A percentile compares a stretch with the other conserved stretches of the same genome.
Conservation (phyloP, 1,140 invertebrate genomes). For the Drosophila serrata region DNA sequence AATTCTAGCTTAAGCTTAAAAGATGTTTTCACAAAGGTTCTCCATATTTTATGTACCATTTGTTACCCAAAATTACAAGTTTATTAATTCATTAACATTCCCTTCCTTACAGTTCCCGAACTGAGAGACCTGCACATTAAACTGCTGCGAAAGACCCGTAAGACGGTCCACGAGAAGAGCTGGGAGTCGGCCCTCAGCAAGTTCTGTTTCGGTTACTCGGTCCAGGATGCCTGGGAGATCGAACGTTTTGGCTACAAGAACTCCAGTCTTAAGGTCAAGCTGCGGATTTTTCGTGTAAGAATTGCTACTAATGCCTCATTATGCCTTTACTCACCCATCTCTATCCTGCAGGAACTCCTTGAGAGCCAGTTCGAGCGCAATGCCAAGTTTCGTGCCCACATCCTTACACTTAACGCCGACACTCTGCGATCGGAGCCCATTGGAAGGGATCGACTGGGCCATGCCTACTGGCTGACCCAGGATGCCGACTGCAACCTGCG, state of each 20-base stretch:
- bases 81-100: neutral
- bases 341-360: slow-evolving; percentile 90
- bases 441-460: slow-evolving; percentile 95
- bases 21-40: too few relatives aligned
- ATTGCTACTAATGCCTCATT: neutral
- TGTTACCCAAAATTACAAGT: neutral
- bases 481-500: slow-evolving; percentile 95
- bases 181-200: slow-evolving; percentile 96
- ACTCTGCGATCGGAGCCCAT: slow-evolving; percentile 94
- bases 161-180: slow-evolving; percentile 93
- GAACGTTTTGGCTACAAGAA: slow-evolving; percentile 98
- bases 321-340: neutral
- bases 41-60: too few relatives aligned
- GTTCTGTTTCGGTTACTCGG: slow-evolving; percentile 94
- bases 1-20: too few relatives aligned
- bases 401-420: slow-evolving; percentile 92
- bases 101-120: slow-evolving; percentile 88
- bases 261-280: slow-evolving; percentile 93
- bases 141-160: slow-evolving; percentile 94
- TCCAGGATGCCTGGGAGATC: slow-evolving; percentile 98
- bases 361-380: slow-evolving; percentile 98
- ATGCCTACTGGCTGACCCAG: slow-evolving; percentile 96
- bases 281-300: slow-evolving; percentile 93
- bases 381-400: slow-evolving; percentile 96
- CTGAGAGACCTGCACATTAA: slow-evolving; percentile 95